A percentile compares a stretch with the other conserved stretches of the same genome.
Evolutionary conservation across 2,888 invertebrate genomes (phyloP).

Genomic region (Patella depressa): DNA sequence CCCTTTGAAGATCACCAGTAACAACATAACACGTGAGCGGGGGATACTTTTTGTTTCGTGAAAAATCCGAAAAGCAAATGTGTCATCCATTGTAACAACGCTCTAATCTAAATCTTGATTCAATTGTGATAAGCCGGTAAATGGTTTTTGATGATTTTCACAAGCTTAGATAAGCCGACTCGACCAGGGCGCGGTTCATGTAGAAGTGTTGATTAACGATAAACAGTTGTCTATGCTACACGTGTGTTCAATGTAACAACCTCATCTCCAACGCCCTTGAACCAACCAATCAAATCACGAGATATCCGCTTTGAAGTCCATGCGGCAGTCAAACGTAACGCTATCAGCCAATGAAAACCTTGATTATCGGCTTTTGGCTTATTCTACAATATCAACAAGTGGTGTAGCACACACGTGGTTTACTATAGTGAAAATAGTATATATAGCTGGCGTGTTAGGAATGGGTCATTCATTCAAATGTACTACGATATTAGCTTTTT

Average conservation of each 20-base stretch:
- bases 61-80: background rate
- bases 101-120: background rate
- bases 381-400: background rate
- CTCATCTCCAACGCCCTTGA: background rate
- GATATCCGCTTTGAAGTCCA: background rate
- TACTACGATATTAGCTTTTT: background rate
- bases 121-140: constrained; percentile 6
- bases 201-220: background rate
- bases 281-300: background rate
- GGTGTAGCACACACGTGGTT: background rate
- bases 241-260: background rate
- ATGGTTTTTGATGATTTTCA: background rate
- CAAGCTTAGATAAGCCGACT: background rate
- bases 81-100: background rate
- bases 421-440: background rate
- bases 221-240: background rate
- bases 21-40: too few relatives aligned
- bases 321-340: background rate
- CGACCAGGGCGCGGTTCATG: background rate
- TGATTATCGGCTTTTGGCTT: background rate
- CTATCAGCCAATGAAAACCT: background rate
- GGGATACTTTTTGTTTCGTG: too few relatives aligned
- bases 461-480: too few relatives aligned
- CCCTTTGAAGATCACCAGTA: too few relatives aligned
- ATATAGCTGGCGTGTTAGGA: background rate